Evolutionary conservation across 2,113 vertebrate species (phyloP).

Genomic region (Chaenogobius annularis): DNA sequence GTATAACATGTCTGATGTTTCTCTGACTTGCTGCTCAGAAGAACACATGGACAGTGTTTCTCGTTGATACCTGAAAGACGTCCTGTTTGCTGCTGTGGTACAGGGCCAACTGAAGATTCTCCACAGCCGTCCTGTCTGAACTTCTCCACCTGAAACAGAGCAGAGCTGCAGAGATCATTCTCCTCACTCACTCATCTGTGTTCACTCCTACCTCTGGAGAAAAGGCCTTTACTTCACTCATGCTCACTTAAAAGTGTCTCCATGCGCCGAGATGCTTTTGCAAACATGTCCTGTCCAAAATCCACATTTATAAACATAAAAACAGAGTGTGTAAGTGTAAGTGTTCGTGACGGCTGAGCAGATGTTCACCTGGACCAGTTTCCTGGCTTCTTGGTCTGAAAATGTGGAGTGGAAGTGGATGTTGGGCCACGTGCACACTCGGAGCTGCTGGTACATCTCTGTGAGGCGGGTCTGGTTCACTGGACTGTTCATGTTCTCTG

Average conservation of each 20-base stretch:
- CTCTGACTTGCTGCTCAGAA: no score
- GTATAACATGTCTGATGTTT: no score
- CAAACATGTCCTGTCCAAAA: slow-evolving; percentile 1
- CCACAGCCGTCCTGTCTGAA: neutral
- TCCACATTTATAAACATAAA: no score
- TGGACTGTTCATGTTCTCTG: neutral
- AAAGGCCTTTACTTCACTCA: neutral
- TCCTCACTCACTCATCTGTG: slow-evolving; percentile 1
- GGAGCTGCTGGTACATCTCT: neutral
- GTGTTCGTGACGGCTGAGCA: neutral
- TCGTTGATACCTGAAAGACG: fast-evolving
- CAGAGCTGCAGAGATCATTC: neutral
- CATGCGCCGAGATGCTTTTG: neutral
- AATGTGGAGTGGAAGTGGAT: neutral
- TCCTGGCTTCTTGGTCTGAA: neutral
- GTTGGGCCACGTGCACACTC: neutral
- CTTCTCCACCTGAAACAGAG: neutral
- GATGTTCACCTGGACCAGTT: neutral
- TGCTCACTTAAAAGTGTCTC: neutral
- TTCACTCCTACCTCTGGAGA: neutral
- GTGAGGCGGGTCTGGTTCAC: neutral
- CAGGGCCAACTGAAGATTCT: fast-evolving
- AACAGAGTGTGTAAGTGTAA: neutral
- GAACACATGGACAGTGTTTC: neutral
- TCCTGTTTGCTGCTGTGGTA: fast-evolving